A percentile compares a stretch with the other conserved stretches of the same genome.
These are phyloP conservation scores for Brachyhypopomus gauderio DNA, from an alignment of 2,113 vertebrate genomes.

Conservation along the genomic window DNA sequence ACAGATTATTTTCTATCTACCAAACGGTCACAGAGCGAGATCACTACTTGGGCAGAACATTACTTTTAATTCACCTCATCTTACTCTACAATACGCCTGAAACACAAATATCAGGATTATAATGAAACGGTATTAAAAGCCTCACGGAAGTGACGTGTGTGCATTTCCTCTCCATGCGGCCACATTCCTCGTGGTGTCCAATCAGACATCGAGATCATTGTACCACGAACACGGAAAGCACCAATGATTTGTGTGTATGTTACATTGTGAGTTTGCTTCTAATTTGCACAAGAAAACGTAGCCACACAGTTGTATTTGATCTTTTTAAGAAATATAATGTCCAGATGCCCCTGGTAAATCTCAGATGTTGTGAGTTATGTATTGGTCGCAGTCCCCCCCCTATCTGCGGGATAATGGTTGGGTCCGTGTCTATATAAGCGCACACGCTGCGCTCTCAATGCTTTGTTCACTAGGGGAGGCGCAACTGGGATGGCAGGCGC, in stretches of 20 bases:
- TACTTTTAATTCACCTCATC: no score
- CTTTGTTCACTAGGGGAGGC: slow-evolving; percentile 1
- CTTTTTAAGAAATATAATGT: background rate
- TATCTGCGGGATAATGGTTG: slow-evolving; percentile 36
- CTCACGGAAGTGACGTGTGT: slow-evolving; percentile 11
- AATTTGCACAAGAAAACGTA: no score
- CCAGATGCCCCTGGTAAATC: background rate
- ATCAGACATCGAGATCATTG: slow-evolving; percentile 44
- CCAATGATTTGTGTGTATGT: background rate
- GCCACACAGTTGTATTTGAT: no score
- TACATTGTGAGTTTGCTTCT: background rate
- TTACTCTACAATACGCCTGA: no score
- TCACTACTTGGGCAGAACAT: no score
- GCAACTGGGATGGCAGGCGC: background rate
- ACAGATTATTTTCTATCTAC: no score
- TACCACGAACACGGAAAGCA: slow-evolving; percentile 38
- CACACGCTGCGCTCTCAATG: slow-evolving; percentile 26
- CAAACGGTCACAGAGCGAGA: no score
- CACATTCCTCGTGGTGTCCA: slow-evolving; percentile 43
- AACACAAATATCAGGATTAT: background rate
- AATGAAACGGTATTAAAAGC: slow-evolving; percentile 32
- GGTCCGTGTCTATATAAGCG: slow-evolving; percentile 39
- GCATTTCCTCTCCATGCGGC: slow-evolving; percentile 42
- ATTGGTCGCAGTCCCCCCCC: slow-evolving; percentile 6
- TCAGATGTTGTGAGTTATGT: background rate